phyloP scores from a whole-genome alignment of 2,113 vertebrate species.

The Callopanchax toddi region DNA sequence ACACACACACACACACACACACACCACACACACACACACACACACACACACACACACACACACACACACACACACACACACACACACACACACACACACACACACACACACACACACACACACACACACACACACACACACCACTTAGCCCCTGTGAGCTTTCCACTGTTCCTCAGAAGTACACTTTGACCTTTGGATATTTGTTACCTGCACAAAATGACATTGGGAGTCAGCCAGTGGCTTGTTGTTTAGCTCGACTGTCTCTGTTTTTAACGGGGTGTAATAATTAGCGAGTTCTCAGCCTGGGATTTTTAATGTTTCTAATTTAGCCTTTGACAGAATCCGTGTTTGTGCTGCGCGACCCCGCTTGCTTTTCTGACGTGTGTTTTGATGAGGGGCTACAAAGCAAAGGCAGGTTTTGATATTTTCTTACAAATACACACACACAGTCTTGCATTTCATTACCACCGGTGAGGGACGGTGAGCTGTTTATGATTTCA shows the following conservation, averaged over 20 bases:
- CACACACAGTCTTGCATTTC: slow-evolving; percentile 67
- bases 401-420: slow-evolving; percentile 49
- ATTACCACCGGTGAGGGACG: slow-evolving; percentile 65
- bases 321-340: slow-evolving; percentile 73
- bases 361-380: slow-evolving; percentile 67
- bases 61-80: slow-evolving; percentile 39
- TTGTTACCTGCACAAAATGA: slow-evolving; percentile 79
- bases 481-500: slow-evolving; percentile 75
- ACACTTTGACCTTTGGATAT: slow-evolving; percentile 85
- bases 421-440: slow-evolving; percentile 63
- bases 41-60: slow-evolving; percentile 35
- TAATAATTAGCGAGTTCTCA: slow-evolving; percentile 82
- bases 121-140: slow-evolving; percentile 36
- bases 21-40: slow-evolving; percentile 19
- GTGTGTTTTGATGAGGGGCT: slow-evolving; percentile 55
- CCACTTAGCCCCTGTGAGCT: slow-evolving; percentile 69
- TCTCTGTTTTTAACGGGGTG: slow-evolving; percentile 74
- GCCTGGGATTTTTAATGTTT: slow-evolving; percentile 66
- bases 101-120: slow-evolving; percentile 41
- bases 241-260: slow-evolving; percentile 65
- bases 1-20: slow-evolving; percentile 33
- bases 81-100: slow-evolving; percentile 40
- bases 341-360: slow-evolving; percentile 75
- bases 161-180: slow-evolving; percentile 64
- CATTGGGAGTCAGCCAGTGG: slow-evolving; percentile 77